Conservation (phyloP, 2,888 invertebrate genomes). For the Phalera bucephala region DNA sequence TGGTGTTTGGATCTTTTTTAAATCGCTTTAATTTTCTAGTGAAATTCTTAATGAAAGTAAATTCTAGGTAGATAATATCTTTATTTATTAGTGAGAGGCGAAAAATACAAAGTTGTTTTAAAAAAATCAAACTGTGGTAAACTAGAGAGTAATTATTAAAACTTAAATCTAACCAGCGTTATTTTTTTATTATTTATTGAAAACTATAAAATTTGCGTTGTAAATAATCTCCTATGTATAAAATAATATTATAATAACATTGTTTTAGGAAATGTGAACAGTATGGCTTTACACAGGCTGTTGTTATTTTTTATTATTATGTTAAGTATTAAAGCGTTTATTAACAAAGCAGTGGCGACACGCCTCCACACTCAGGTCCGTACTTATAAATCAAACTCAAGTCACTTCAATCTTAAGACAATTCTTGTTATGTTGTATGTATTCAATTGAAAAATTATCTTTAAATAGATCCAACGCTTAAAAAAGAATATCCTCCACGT, state of each 20-base stretch:
- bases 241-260: conserved; percentile 44
- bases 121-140: conserved; percentile 34
- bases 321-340: conserved; percentile 37
- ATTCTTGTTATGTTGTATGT: too few relatives aligned
- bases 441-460: too few relatives aligned
- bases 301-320: conserved; percentile 16
- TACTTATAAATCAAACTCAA: too few relatives aligned
- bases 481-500: too few relatives aligned
- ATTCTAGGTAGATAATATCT: conserved; percentile 42
- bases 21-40: too few relatives aligned
- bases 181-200: conserved; percentile 9
- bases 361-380: conserved; percentile 23
- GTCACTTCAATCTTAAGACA: too few relatives aligned
- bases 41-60: conserved; percentile 27
- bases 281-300: conserved; percentile 42
- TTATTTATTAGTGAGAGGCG: conserved; percentile 66
- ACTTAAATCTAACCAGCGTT: conserved; percentile 41
- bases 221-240: conserved; percentile 26
- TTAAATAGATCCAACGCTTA: too few relatives aligned
- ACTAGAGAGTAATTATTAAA: conserved; percentile 37
- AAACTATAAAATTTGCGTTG: conserved; percentile 15
- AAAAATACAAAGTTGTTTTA: conserved; percentile 52
- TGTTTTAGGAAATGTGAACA: conserved; percentile 27
- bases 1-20: too few relatives aligned
- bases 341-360: conserved; percentile 51